Percentiles rank a stretch among this genome's conserved stretches.
Conservation (phyloP, 2,888 invertebrate genomes). For the Tenthredo livida region DNA sequence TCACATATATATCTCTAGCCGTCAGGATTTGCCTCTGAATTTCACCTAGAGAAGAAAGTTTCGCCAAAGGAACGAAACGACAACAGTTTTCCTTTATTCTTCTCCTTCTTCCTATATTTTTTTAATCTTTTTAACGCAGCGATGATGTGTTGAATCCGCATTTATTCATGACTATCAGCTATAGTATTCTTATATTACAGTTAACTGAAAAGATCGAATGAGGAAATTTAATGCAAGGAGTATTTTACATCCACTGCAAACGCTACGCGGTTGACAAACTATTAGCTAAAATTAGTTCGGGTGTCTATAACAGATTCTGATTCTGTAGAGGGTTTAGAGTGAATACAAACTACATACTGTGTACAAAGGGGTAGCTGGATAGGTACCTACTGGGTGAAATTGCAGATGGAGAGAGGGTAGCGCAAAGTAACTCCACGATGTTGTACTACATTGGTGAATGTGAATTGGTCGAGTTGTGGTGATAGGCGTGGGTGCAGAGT, state of each 20-base stretch:
- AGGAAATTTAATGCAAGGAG: not conserved
- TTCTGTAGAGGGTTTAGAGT: not conserved
- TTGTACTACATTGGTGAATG: slow-evolving; percentile 10
- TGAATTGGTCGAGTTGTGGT: not conserved
- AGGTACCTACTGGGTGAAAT: not conserved
- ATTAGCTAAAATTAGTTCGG: slow-evolving; percentile 32
- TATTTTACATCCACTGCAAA: too few relatives aligned
- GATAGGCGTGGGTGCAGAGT: not conserved
- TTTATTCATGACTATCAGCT: not conserved
- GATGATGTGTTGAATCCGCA: not conserved
- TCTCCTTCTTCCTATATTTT: too few relatives aligned
- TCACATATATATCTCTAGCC: not conserved
- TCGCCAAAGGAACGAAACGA: not conserved
- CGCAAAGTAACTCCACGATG: not conserved
- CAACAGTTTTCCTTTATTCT: too few relatives aligned
- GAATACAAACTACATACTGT: slow-evolving; percentile 24
- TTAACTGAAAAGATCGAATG: not conserved
- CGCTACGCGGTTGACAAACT: not conserved
- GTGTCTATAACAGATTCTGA: slow-evolving; percentile 19
- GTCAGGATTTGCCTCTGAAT: not conserved
- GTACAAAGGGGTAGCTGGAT: not conserved
- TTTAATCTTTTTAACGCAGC: too few relatives aligned
- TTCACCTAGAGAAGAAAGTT: not conserved
- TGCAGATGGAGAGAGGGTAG: not conserved
- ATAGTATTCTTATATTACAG: not conserved